Evolutionary conservation across 2,888 invertebrate species (phyloP).

Genomic region (Cabera pusaria): DNA sequence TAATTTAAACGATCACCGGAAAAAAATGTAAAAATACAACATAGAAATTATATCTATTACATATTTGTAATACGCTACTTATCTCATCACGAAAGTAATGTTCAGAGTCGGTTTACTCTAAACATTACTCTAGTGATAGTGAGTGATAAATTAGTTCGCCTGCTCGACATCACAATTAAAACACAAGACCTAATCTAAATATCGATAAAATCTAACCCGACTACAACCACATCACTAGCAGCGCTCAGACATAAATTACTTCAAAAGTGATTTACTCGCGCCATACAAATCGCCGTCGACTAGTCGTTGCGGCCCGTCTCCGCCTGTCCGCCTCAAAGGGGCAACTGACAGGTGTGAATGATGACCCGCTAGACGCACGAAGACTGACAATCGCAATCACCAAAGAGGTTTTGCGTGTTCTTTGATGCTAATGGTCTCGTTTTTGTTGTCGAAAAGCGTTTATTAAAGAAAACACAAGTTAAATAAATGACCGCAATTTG

Average conservation of each 20-base stretch:
- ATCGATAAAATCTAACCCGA: slow-evolving; percentile 15
- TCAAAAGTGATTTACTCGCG: slow-evolving; percentile 77
- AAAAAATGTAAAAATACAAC: too few relatives aligned
- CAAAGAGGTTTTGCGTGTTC: slow-evolving; percentile 49
- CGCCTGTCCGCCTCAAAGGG: slow-evolving; percentile 57
- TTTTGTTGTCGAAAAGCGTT: slow-evolving; percentile 42
- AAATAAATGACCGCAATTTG: slow-evolving; percentile 15
- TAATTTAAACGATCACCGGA: too few relatives aligned
- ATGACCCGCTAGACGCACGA: slow-evolving; percentile 55
- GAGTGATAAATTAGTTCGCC: too few relatives aligned
- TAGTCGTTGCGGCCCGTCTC: slow-evolving; percentile 65
- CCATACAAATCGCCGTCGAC: slow-evolving; percentile 71
- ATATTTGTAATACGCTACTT: too few relatives aligned
- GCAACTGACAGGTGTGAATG: slow-evolving; percentile 72
- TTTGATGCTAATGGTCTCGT: slow-evolving; percentile 65
- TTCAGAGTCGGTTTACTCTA: too few relatives aligned
- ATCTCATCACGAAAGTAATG: too few relatives aligned
- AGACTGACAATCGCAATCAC: slow-evolving; percentile 65
- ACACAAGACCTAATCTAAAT: too few relatives aligned
- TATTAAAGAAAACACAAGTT: slow-evolving; percentile 40
- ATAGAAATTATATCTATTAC: too few relatives aligned
- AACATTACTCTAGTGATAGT: too few relatives aligned
- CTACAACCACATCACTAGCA: slow-evolving; percentile 53
- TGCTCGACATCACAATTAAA: too few relatives aligned
- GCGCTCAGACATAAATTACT: slow-evolving; percentile 70